Evolutionary conservation across 2,888 invertebrate genomes (phyloP).

Genomic region (Belgica antarctica): DNA sequence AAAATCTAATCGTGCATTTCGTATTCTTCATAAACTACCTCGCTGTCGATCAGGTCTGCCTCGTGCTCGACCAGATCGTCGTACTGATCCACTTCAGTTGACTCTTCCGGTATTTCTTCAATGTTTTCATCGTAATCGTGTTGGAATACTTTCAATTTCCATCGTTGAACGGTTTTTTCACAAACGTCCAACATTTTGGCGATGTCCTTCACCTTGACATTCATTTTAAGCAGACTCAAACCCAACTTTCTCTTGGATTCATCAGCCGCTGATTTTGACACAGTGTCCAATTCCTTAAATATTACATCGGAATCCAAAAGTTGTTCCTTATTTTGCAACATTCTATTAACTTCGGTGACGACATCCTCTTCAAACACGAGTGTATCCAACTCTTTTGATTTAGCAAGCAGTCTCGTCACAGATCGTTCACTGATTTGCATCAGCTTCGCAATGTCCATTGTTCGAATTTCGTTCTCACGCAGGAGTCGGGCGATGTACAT

Average conservation of each 20-base stretch:
- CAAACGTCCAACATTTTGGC: slow-evolving; percentile 37
- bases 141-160: too few relatives aligned
- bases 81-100: neutral
- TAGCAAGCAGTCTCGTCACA: slow-evolving; percentile 30
- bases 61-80: too few relatives aligned
- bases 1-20: neutral
- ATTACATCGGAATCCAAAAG: neutral
- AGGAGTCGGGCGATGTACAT: slow-evolving; percentile 23
- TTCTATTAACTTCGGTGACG: neutral
- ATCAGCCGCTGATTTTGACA: neutral
- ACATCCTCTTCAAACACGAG: neutral
- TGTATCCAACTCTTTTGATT: neutral
- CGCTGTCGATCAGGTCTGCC: neutral
- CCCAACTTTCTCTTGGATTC: slow-evolving; percentile 12
- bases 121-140: neutral
- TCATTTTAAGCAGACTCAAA: slow-evolving; percentile 14
- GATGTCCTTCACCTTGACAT: slow-evolving; percentile 26
- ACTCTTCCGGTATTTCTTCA: neutral
- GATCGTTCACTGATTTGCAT: slow-evolving; percentile 22
- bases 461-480: slow-evolving; percentile 28
- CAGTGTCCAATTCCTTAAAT: neutral
- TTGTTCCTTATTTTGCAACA: neutral
- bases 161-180: slow-evolving; percentile 15
- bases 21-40: neutral
- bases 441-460: slow-evolving; percentile 41